Percentiles rank a stretch among this genome's conserved stretches.
Evolutionary conservation across 2,888 invertebrate species (phyloP).

Genomic region (Uropetala carovei): DNA sequence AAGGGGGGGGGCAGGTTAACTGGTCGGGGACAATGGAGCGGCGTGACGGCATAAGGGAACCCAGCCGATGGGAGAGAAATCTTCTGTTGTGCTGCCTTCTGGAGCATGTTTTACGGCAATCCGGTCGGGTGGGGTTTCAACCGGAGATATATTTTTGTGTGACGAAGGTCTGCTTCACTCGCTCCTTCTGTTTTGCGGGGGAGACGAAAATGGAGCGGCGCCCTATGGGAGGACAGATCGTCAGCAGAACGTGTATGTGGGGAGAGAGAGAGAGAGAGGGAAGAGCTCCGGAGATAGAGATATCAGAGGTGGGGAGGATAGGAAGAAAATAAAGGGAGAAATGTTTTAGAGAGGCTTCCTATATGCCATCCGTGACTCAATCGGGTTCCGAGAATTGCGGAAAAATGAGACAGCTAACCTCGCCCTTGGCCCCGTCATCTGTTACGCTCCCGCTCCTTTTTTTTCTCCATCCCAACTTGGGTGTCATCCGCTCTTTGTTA

Average conservation of each 20-base stretch:
- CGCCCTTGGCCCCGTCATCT: background rate
- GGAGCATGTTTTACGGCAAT: slow-evolving; percentile 29
- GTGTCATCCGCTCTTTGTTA: no score
- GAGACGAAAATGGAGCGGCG: background rate
- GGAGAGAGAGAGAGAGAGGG: background rate
- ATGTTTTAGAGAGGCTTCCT: background rate
- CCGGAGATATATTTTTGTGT: background rate
- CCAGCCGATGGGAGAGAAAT: slow-evolving; percentile 13
- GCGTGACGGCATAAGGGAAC: background rate
- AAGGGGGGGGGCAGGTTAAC: background rate
- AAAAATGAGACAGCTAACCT: background rate
- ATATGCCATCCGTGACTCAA: background rate
- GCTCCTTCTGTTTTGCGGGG: background rate
- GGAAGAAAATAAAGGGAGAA: background rate
- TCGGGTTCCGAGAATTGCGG: background rate
- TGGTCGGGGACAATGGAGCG: slow-evolving; percentile 13
- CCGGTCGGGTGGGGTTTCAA: background rate
- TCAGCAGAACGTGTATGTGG: background rate
- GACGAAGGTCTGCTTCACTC: background rate
- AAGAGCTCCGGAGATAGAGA: background rate
- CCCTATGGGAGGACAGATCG: background rate
- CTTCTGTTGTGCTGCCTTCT: slow-evolving; percentile 19
- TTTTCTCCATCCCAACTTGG: background rate
- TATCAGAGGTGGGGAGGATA: background rate
- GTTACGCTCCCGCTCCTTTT: background rate